Base-by-base conservation (phyloP, 2,888 invertebrate genomes). In the Sclerodermus sp. region DNA sequence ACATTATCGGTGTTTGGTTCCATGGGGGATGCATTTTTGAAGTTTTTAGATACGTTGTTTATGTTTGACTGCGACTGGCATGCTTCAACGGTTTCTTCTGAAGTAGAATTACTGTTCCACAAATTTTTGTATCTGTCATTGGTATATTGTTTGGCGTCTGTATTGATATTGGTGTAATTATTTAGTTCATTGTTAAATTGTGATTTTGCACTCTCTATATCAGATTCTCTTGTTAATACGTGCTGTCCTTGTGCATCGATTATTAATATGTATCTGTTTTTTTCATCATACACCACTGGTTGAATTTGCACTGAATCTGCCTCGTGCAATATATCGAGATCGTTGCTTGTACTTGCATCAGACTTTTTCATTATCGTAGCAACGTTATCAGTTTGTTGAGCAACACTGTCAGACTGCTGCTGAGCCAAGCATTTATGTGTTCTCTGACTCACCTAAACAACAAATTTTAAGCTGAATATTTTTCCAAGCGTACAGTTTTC, bases 341-440 rank as follows among this genome's bases (percentile, higher is more conserved):
- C 40, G 12, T 40, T 51, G 5, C 37, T 42, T 15, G 18, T 49
- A 41, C 60, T 51, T 5, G 9, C 36, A 46, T 64, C 61, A 5
- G 60, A 46, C 36, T 49, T 49, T 48, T 64, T 56, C 17, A 68
- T 38, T 36, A 65, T 64, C 45, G 69, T 69, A 12, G 71, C 67
- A 9, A 68, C 46, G 41, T 62, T 66, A 14, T 68, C 72, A 13
- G 70, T 52, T 41, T 69, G 69, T 37, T 83, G 74, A 1, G 83
- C 73, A 1, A 80, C 81, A 13, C 84, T 86, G 30, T 85, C 83
- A 46, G 85, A 83, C 68, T 85, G 85, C 2, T 34, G 4, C 12
- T 34, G 34, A 4, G 81, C 81, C 51, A 84, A 82, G 69, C 91
- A 92, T 78, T 91, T 91, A 68, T 92, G 91, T 2, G 90, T 91